Percentiles rank a stretch among this genome's conserved stretches.
Evolutionary conservation across 2,113 vertebrate species (phyloP).

Genomic region (Corythaixoides concolor): DNA sequence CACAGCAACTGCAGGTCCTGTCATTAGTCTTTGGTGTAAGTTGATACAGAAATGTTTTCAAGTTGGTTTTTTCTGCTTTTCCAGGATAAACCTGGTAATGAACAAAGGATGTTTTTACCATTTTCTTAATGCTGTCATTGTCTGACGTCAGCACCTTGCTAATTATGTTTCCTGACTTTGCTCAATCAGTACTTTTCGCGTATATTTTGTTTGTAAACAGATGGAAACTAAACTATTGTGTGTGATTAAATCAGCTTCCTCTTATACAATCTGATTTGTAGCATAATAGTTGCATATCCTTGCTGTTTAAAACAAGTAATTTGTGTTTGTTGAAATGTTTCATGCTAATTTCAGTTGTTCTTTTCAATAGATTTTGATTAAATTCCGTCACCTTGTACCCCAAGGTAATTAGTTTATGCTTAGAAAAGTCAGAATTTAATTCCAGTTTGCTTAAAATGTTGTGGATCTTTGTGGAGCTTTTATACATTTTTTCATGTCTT

Average conservation of each 20-base stretch:
- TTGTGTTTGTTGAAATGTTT: background rate
- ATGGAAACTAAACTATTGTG: background rate
- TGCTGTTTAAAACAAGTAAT: accelerated
- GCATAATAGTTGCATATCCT: background rate
- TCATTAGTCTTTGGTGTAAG: background rate
- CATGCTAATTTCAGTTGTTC: accelerated
- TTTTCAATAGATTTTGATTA: background rate
- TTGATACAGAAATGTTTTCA: background rate
- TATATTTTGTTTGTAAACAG: conserved; percentile 5
- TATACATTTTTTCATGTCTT: background rate
- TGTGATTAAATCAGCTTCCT: background rate
- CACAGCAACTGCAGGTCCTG: background rate
- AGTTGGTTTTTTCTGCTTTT: background rate
- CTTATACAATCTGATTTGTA: background rate
- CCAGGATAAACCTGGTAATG: background rate
- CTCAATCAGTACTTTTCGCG: background rate
- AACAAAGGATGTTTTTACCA: conserved; percentile 40
- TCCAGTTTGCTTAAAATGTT: accelerated
- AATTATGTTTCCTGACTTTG: conserved; percentile 11
- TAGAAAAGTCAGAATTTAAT: accelerated
- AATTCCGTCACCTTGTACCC: background rate
- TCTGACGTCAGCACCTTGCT: background rate
- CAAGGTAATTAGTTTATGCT: accelerated
- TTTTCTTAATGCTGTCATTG: background rate
- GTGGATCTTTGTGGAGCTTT: background rate